Evolutionary conservation across 2,888 invertebrate genomes (phyloP), one percentile per base, ranked within the genome.

Genomic region (Crioceris asparagi): DNA sequence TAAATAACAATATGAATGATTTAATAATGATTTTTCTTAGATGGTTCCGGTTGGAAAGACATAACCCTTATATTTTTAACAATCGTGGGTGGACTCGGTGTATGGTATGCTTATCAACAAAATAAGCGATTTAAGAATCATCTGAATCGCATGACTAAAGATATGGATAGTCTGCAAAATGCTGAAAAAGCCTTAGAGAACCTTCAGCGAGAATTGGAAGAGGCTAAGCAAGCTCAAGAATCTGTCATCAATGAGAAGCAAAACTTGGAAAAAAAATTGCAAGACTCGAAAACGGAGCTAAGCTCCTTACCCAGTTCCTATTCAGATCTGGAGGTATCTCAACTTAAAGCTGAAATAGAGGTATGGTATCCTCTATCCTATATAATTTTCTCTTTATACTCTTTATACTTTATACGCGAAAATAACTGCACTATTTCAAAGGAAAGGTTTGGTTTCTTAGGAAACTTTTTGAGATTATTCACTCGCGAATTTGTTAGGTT

Each of bases 81-180:
- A 36, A 69, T 91, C 47, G 80, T 87, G 50, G 91, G 91, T 6
- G 74, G 87, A 36, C 79, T 85, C 38, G 91, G 90, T 35, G 83
- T 85, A 52, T 93, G 90, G 87, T 88, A 90, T 63, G 92, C 88
- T 17, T 80, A 87, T 63, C 79, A 84, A 39, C 91, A 93, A 50
- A 87, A 91, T 59, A 86, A 88, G 56, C 83, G 80, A 56, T 88
- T 88, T 23, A 83, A 87, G 53, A 72, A 73, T 44, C 86, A 96
- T 61, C 72, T 97, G 44, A 78, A 80, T 48, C 78, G 88, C 42
- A 93, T 98, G 91, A 82, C 92, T 61, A 79, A 82, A 47, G 91
- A 94, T 53, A 90, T 94, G 86, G 92, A 92, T 56, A 83, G 86
- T 52, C 71, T 92, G 46, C 81, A 88, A 53, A 83, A 81, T 56